Base-by-base conservation (phyloP, 1,140 invertebrate species). In the Pinna nobilis region DNA sequence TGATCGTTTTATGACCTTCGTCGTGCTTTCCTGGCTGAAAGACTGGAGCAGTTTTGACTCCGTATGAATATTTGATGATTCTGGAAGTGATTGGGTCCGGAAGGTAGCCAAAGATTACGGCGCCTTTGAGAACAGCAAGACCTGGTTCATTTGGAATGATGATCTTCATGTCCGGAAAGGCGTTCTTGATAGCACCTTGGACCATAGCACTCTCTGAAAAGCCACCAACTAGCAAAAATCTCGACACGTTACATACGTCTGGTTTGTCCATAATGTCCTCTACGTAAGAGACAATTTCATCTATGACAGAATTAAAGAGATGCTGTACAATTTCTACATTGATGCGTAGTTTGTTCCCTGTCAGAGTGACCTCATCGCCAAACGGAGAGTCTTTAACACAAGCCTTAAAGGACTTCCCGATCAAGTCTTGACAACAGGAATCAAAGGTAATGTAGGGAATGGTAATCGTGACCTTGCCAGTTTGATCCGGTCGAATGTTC, bases 151-250 rank as follows among this genome's bases (percentile, higher is more conserved):
- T 65, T 18, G 77, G 74, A 53, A 75, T 75, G 11, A 75, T 59
- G 13, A 78, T 51, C 30, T 47, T 66, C 33, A 44, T 66, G 11
- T 44, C 61, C 20, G 61, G 59, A 53, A 79, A 76, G 13, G 37
- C 57, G 11, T 30, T 44, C 18, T 66, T 66, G 7, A 79, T 60
- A 13, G 65, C 69, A 33, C 74, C 67, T 44, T 77, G 74, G 18
- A 79, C 55, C 37, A 64, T 70, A 0, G 70, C 18, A 47, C 63
- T 75, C 47, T 79, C 78, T 1, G 78, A 70, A 44, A 77, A 79
- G 11, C 78, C 78, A n/a, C 78, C 78, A 18, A 77, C 75, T 71
- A 79, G 51, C 7, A 79, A 49, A 23, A 79, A 72, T 3, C 68
- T 30, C 1, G 60, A 57, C 1, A 79, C 49, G 13, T 51, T 64